These are phyloP conservation scores for Fregata magnificens DNA, from an alignment of 2,113 vertebrate genomes.

Conservation along the genomic window DNA sequence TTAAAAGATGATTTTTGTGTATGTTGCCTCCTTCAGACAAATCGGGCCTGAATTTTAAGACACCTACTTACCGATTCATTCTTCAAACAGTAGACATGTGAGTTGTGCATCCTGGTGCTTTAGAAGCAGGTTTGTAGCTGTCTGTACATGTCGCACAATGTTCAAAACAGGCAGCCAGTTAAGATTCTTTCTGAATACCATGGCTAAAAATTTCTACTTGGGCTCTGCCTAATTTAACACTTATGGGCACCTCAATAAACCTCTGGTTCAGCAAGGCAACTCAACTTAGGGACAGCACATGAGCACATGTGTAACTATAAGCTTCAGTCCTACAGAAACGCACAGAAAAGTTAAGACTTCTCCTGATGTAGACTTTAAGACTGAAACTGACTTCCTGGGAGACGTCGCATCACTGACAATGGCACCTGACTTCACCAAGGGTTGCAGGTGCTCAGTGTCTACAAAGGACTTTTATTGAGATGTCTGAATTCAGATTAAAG, in stretches of 20 bases:
- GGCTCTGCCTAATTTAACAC: background rate
- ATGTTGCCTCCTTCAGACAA: background rate
- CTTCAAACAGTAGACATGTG: background rate
- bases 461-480: background rate
- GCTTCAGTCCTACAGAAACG: background rate
- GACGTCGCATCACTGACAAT: background rate
- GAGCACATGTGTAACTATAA: background rate
- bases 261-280: background rate
- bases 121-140: background rate
- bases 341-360: background rate
- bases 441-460: background rate
- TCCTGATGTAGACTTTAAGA: background rate
- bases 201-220: background rate
- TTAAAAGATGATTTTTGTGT: background rate
- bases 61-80: background rate
- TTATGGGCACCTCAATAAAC: background rate
- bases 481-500: background rate
- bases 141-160: background rate
- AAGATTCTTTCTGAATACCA: background rate
- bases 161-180: background rate
- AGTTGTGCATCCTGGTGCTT: background rate
- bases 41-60: background rate
- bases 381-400: background rate
- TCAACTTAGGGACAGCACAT: background rate
- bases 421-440: background rate